These are phyloP conservation scores for Xenops minutus DNA, from an alignment of 2,797 vertebrate species.

Conservation along the genomic window DNA sequence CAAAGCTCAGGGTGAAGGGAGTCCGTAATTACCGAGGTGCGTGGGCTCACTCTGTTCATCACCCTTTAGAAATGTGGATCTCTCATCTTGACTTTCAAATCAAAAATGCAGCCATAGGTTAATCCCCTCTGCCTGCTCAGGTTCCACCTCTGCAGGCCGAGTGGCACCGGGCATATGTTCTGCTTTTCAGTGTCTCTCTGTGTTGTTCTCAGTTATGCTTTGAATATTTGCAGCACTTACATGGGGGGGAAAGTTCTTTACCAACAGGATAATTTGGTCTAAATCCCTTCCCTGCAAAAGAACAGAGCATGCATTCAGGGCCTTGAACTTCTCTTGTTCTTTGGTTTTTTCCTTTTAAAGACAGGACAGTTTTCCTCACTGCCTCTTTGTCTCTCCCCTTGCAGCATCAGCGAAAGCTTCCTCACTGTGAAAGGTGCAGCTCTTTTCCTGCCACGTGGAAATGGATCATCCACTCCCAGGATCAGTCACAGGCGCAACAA, in stretches of 20 bases:
- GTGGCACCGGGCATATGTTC: neutral
- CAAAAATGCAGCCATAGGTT: neutral
- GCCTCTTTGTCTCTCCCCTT: neutral
- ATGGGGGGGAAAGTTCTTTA: neutral
- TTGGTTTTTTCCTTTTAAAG: neutral
- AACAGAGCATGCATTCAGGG: neutral
- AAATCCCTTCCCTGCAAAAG: neutral
- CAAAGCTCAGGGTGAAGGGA: constrained; percentile 1
- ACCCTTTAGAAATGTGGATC: neutral
- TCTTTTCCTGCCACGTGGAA: constrained; percentile 93
- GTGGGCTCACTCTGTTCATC: neutral
- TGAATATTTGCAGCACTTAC: neutral
- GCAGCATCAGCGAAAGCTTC: constrained; percentile 97
- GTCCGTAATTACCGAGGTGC: neutral
- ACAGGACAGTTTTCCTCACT: neutral
- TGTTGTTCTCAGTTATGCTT: neutral
- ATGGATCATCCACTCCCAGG: constrained; percentile 85
- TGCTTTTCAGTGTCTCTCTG: neutral
- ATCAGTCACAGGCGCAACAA: constrained; percentile 91
- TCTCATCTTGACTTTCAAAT: constrained; percentile 11
- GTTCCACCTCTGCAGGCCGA: neutral
- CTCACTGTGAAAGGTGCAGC: constrained; percentile 97
- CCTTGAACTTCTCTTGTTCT: neutral
- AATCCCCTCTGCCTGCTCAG: constrained; percentile 27
- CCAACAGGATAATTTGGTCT: neutral